phyloP scores from a whole-genome alignment of 2,113 vertebrate species.

The Brienomyrus longianalis region DNA sequence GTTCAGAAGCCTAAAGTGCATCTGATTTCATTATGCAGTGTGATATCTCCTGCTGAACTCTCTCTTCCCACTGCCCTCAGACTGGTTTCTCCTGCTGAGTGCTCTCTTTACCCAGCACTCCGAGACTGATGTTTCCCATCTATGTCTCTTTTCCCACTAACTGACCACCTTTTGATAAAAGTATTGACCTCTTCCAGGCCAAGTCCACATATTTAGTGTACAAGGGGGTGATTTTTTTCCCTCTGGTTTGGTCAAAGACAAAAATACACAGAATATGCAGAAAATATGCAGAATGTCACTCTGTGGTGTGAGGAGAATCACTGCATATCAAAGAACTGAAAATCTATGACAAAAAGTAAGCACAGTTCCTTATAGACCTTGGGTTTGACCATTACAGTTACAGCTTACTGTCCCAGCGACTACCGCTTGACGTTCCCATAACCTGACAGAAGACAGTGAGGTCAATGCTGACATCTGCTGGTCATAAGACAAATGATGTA shows the following conservation, averaged over 20 bases:
- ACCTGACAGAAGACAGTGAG: neutral
- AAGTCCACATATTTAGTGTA: neutral
- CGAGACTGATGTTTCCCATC: neutral
- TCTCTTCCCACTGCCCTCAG: neutral
- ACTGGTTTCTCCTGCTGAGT: neutral
- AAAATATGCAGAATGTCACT: neutral
- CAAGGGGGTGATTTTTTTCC: neutral
- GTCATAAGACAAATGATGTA: neutral
- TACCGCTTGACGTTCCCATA: neutral
- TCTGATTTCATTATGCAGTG: neutral
- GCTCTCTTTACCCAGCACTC: neutral
- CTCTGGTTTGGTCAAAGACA: neutral
- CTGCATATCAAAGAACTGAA: neutral
- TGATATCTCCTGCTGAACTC: neutral
- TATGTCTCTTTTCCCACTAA: neutral
- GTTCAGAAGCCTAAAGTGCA: neutral
- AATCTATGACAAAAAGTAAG: neutral
- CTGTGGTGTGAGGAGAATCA: neutral
- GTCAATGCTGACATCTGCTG: conserved; percentile 1
- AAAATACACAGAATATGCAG: neutral
- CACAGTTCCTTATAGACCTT: neutral
- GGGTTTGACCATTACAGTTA: neutral
- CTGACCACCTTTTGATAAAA: neutral
- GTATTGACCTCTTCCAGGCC: neutral
- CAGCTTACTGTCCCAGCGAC: neutral